Percentiles rank a stretch among this genome's conserved stretches.
These are phyloP conservation scores for Lasioglossum zephyrum DNA, from an alignment of 2,888 invertebrate species.

Conservation along the genomic window DNA sequence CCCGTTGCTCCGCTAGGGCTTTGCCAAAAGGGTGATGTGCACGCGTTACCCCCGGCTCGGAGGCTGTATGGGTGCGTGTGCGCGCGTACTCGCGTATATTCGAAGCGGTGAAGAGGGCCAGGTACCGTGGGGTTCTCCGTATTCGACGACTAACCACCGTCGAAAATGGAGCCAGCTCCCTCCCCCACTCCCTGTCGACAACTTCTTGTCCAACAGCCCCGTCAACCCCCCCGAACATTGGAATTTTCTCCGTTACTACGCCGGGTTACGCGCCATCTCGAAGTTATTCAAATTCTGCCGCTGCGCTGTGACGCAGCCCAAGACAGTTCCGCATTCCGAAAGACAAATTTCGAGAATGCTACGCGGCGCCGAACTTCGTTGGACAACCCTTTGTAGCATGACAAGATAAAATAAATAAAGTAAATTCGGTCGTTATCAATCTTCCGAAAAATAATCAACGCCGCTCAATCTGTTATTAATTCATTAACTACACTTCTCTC, in stretches of 20 bases:
- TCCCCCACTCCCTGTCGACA: conserved; percentile 42
- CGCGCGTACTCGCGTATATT: conserved; percentile 35
- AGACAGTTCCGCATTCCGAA: neutral
- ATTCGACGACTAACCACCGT: conserved; percentile 61
- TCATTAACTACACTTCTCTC: conserved; percentile 55
- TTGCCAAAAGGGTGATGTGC: conserved; percentile 64
- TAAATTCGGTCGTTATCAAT: too few species aligned
- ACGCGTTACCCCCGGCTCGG: conserved; percentile 42
- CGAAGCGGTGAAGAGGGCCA: conserved; percentile 51
- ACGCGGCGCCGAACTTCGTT: too few species aligned
- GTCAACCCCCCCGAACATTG: conserved; percentile 26
- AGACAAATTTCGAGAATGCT: too few species aligned
- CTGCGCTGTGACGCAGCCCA: conserved; percentile 69
- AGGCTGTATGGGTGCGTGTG: conserved; percentile 17
- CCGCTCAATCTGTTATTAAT: conserved; percentile 58
- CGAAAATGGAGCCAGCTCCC: conserved; percentile 62
- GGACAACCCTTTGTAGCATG: too few species aligned
- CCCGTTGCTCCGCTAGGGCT: conserved; percentile 68
- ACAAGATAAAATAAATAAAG: too few species aligned
- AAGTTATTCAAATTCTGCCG: conserved; percentile 73
- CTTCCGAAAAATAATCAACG: conserved; percentile 56
- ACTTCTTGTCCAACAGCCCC: conserved; percentile 2
- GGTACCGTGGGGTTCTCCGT: conserved; percentile 57
- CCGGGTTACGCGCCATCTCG: neutral
- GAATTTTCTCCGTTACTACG: conserved; percentile 64